phyloP scores from a whole-genome alignment of 30 jellyfish, hydroid and myxozoan species.

The Turritopsis dohrnii region DNA sequence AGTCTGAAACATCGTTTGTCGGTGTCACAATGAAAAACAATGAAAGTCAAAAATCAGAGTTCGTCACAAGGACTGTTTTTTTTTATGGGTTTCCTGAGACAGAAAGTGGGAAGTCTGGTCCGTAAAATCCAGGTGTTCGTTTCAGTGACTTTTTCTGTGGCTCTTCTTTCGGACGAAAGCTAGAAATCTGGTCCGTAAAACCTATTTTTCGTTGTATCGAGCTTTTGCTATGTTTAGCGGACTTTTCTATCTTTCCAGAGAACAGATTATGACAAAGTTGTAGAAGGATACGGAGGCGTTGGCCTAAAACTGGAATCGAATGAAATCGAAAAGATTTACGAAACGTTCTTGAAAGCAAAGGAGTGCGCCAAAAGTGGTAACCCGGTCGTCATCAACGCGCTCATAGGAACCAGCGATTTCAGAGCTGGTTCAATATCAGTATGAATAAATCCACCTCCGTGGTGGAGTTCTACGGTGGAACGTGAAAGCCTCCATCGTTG shows the following conservation, averaged over 20 bases:
- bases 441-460: conserved; percentile 12
- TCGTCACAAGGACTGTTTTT: too few relatives aligned
- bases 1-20: too few relatives aligned
- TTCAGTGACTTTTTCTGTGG: too few relatives aligned
- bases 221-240: not conserved
- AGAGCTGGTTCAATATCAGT: conserved; percentile 96
- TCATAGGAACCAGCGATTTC: conserved; percentile 84
- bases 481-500: not conserved
- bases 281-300: conserved; percentile 91
- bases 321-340: conserved; percentile 43
- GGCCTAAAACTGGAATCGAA: conserved; percentile 53
- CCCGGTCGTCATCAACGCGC: conserved; percentile 83
- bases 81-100: too few relatives aligned
- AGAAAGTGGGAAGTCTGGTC: too few relatives aligned
- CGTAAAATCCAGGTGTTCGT: too few relatives aligned
- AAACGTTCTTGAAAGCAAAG: conserved; percentile 55
- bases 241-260: conserved; percentile 33
- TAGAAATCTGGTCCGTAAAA: not conserved
- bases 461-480: not conserved
- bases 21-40: too few relatives aligned
- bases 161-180: not conserved
- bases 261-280: conserved; percentile 81
- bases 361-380: conserved; percentile 58
- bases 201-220: too few relatives aligned
- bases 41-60: too few relatives aligned